phyloP scores from a whole-genome alignment of 2,888 invertebrate genomes.

The Girardia tigrina region DNA sequence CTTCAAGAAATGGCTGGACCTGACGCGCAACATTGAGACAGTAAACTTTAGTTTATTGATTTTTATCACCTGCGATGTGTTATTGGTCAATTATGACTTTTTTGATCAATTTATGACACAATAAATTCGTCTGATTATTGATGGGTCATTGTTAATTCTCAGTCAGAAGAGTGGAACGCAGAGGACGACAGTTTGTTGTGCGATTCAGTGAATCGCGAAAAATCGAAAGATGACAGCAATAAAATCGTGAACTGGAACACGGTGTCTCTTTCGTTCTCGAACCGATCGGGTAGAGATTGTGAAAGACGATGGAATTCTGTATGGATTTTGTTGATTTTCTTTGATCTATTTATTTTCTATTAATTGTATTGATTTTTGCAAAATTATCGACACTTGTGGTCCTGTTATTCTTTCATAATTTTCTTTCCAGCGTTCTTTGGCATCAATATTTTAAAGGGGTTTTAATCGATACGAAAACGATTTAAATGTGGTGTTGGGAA shows the following conservation, averaged over 20 bases:
- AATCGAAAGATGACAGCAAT: background rate
- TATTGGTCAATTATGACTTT: no score
- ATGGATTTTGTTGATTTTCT: background rate
- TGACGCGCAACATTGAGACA: background rate
- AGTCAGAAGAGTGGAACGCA: background rate
- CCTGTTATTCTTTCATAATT: background rate
- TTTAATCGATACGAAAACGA: no score
- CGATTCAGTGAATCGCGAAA: background rate
- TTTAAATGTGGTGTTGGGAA: no score
- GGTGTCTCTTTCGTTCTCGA: background rate
- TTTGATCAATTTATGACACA: no score
- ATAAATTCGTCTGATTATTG: no score
- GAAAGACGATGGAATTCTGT: background rate
- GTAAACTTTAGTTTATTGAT: no score
- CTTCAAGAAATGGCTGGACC: background rate
- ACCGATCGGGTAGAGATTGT: background rate
- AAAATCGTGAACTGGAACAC: background rate
- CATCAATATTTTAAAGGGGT: no score
- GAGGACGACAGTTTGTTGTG: background rate
- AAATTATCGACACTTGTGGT: no score
- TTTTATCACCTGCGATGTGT: no score
- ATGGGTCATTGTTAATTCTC: background rate
- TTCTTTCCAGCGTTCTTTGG: no score
- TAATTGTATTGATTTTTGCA: no score
- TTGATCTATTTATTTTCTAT: no score